Percentiles rank a stretch among this genome's conserved stretches.
These are phyloP conservation scores for Colistium nudipinnis DNA, from an alignment of 2,113 vertebrate species.

Conservation along the genomic window DNA sequence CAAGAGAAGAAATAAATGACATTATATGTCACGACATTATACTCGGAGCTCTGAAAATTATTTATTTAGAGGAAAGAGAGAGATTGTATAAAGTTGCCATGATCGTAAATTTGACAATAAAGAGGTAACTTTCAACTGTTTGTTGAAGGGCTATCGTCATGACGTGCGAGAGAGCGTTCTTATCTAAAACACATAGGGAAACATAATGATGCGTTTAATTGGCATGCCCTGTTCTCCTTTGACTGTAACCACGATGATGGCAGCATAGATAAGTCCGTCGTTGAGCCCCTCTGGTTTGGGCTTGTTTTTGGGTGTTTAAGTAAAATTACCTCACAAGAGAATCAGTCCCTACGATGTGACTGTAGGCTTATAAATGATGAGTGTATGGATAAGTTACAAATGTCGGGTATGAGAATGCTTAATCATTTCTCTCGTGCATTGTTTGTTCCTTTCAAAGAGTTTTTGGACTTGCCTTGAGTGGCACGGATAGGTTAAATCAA, in stretches of 20 bases:
- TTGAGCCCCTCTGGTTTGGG: background rate
- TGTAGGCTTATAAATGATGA: background rate
- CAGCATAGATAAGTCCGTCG: background rate
- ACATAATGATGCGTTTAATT: background rate
- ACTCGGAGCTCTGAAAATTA: background rate
- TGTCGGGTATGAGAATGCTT: background rate
- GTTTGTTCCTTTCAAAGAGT: background rate
- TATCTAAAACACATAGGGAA: slow-evolving; percentile 31
- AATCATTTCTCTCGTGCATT: background rate
- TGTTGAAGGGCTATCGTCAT: slow-evolving; percentile 3
- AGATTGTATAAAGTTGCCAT: background rate
- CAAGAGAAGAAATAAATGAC: slow-evolving; percentile 62
- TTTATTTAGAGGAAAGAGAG: background rate
- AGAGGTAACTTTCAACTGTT: slow-evolving; percentile 1
- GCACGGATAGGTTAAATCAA: background rate
- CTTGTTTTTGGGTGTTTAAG: slow-evolving; percentile 3
- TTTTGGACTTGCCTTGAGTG: background rate
- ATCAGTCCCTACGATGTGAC: background rate
- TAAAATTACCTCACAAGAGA: background rate
- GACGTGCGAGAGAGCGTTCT: background rate
- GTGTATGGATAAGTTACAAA: background rate
- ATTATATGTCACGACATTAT: no score
- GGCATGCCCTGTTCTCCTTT: background rate
- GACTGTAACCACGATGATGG: background rate
- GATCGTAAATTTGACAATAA: slow-evolving; percentile 5